Evolutionary conservation across 2,113 vertebrate species (phyloP), one percentile per base, ranked within the genome.

Genomic region (Tragelaphus scriptus): DNA sequence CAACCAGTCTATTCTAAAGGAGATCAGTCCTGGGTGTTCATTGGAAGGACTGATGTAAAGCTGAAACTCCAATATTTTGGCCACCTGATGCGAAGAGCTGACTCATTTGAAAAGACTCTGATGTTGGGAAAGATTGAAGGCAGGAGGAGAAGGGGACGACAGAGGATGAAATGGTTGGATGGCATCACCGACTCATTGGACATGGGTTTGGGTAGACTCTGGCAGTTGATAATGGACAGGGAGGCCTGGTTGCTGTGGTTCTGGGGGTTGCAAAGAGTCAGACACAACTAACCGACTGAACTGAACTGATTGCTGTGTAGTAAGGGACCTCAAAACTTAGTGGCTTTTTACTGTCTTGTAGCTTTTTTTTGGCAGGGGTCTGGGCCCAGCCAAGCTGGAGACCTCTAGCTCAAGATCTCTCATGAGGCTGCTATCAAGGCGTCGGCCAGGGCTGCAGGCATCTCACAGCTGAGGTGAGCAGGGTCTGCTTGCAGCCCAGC

Each of bases 351-450:
- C 49, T n/a, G 5, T 14, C 12, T 32, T 53, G 3, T 30, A 16
- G 19, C 19, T 36, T 56, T 53, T 53, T 55, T 4, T 15, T 32
- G 59, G 11, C 56, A 79, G 51, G 44, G 12, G 44, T 79, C 40
- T 49, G 16, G 68, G 79, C 90, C 44, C 8, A 21, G 36, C 32
- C 25, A 10, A 59, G 1, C 30, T 11, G 85, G 61, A 2, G 8
- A 30, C 36, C 44, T n/a, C 23, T 7, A 32, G 44, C 44, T 82
- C 25, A 1, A 5, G 49, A 10, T 13, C 65, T 68, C 36, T 59
- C 15, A n/a, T 1, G 0, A 13, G 30, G 36, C 44, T 40, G 51
- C 32, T 26, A 2, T 10, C 30, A 26, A 49, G 30, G 14, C 1
- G 0, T 3, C 2, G 13, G 15, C 1, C 59, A 47, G 32, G 36